Conservation (phyloP, 2,797 vertebrate genomes). For the Synanceia verrucosa region DNA sequence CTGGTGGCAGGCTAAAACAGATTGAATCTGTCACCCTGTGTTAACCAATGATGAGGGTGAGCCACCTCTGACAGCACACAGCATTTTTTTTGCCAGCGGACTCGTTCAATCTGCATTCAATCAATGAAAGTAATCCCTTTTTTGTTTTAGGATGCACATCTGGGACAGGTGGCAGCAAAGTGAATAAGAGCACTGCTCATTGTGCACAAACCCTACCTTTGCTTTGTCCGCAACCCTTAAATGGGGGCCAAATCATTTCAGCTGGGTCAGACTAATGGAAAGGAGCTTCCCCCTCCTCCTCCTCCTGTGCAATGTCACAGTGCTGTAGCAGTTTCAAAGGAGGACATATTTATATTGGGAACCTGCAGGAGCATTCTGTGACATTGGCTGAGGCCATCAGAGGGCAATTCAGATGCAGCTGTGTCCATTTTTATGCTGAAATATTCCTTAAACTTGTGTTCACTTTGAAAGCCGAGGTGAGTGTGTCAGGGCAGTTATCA, state of each 20-base stretch:
- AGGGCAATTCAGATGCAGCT: slow-evolving; percentile 33
- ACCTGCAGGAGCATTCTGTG: slow-evolving; percentile 38
- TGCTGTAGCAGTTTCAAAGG: slow-evolving; percentile 9
- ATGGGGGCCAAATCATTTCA: slow-evolving; percentile 36
- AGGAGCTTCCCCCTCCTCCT: slow-evolving; percentile 1
- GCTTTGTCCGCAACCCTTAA: slow-evolving; percentile 4
- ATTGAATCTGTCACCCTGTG: slow-evolving; percentile 90
- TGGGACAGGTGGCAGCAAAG: slow-evolving; percentile 68
- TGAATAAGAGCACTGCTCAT: background rate
- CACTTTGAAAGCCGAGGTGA: slow-evolving; percentile 41
- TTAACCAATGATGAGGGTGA: slow-evolving; percentile 88
- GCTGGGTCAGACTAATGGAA: slow-evolving; percentile 42
- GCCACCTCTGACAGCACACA: slow-evolving; percentile 81
- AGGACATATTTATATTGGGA: slow-evolving; percentile 51
- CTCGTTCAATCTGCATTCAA: slow-evolving; percentile 91
- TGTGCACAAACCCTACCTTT: slow-evolving; percentile 4
- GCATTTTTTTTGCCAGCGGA: slow-evolving; percentile 69
- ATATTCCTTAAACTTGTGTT: slow-evolving; percentile 52
- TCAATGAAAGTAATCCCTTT: slow-evolving; percentile 90
- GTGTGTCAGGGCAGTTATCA: slow-evolving; percentile 61
- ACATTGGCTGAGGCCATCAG: slow-evolving; percentile 29
- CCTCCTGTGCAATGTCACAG: background rate
- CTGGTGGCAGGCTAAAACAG: slow-evolving; percentile 83
- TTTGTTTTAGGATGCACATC: slow-evolving; percentile 80
- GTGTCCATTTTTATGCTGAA: slow-evolving; percentile 56